Percentiles rank a stretch among this genome's conserved stretches.
Conservation (phyloP, 2,888 invertebrate species). For the Ophion ventricosus region DNA sequence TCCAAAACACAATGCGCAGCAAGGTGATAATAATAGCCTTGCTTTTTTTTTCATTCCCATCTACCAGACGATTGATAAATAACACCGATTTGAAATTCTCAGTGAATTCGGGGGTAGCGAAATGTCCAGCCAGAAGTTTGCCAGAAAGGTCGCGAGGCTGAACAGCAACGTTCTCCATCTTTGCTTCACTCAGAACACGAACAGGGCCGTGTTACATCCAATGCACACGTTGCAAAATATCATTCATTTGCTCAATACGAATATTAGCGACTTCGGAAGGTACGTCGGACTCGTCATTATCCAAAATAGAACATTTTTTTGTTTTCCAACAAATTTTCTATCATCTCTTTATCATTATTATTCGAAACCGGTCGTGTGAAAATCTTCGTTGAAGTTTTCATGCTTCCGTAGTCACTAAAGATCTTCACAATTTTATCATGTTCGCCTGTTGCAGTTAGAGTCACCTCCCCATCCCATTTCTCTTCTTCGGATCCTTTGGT, state of each 20-base stretch:
- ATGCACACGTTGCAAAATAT: constrained; percentile 90
- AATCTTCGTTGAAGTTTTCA: not conserved
- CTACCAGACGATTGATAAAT: constrained; percentile 8
- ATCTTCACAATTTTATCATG: too few species aligned
- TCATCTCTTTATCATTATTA: not conserved
- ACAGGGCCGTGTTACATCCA: constrained; percentile 87
- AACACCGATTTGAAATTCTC: constrained; percentile 60
- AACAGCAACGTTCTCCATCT: constrained; percentile 92
- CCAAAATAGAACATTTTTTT: not conserved
- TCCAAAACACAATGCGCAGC: not conserved
- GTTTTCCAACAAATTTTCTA: not conserved
- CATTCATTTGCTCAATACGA: constrained; percentile 87
- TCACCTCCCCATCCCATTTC: not conserved
- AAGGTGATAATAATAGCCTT: not conserved
- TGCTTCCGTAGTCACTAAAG: too few species aligned
- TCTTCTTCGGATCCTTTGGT: not conserved
- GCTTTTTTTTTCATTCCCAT: not conserved
- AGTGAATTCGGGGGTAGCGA: constrained; percentile 93
- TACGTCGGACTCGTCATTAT: constrained; percentile 75
- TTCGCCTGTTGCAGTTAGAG: too few species aligned
- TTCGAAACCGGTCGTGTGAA: not conserved
- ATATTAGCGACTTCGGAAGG: constrained; percentile 90
- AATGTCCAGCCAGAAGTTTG: constrained; percentile 89
- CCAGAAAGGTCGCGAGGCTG: constrained; percentile 89
- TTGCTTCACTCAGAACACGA: constrained; percentile 91